Conservation (phyloP, 2,113 vertebrate genomes). For the Pipra filicauda region DNA sequence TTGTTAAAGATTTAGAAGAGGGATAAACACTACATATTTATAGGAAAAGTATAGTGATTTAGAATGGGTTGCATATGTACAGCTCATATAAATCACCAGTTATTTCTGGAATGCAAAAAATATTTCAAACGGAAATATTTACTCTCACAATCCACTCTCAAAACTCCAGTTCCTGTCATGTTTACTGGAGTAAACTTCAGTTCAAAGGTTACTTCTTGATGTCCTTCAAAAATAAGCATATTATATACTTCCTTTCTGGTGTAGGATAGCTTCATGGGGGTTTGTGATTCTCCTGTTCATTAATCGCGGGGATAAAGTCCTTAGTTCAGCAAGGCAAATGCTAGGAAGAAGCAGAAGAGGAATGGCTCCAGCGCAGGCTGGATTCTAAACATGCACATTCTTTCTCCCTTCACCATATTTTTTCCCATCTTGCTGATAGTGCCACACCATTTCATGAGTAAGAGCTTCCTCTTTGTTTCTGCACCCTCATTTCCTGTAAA, state of each 20-base stretch:
- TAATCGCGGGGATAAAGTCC: neutral
- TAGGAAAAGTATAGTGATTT: neutral
- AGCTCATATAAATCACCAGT: neutral
- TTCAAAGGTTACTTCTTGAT: slow-evolving; percentile 15
- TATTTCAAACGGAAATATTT: slow-evolving; percentile 1
- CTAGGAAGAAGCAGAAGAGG: neutral
- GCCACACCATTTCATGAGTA: neutral
- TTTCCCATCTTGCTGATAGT: neutral
- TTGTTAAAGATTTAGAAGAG: neutral
- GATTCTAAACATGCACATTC: neutral
- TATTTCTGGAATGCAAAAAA: slow-evolving; percentile 39
- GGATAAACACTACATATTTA: neutral
- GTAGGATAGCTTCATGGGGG: neutral
- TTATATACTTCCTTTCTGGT: neutral
- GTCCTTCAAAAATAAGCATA: neutral
- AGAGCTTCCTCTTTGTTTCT: slow-evolving; percentile 31
- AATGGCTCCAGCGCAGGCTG: neutral
- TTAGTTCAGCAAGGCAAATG: neutral
- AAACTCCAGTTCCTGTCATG: neutral
- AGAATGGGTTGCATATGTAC: neutral
- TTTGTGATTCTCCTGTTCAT: neutral
- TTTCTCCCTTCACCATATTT: neutral
- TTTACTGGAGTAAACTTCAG: neutral
- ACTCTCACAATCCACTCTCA: neutral
- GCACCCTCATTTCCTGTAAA: slow-evolving; percentile 5